Base-by-base conservation (phyloP, 2,888 invertebrate genomes). In the Pollenia labialis region DNA sequence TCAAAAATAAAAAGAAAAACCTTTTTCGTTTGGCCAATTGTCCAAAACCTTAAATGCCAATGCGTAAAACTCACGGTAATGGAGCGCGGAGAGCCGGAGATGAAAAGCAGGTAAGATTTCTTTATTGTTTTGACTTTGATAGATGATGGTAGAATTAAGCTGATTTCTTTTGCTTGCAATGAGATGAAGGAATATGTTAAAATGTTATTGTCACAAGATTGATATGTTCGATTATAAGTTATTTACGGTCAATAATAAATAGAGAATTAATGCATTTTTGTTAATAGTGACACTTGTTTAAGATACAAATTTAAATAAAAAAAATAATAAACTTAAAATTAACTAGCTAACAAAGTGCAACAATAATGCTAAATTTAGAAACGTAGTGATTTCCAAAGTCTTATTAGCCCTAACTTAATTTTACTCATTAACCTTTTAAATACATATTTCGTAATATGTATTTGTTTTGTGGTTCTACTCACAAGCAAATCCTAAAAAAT, bases 111-210 rank as follows among this genome's bases (percentile, higher is more conserved):
- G 23, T n/a, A 62, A 89, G 91, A 91, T 91, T 91, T 90, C 90
- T 92, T 91, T 91, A 91, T 90, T 88, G 84, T 85, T 92, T 91
- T 91, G 93, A 93, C 93, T 93, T 93, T 93, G 93, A 93, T 92
- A 91, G 91, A 93, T 93, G 92, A 90, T 90, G 87, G 88, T 90
- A 58, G 85, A 90, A 89, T 87, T 32, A 88, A 76, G 85, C 81
- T 74, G 72, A 54, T 85, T 87, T 46, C 11, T 50, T 77, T 60
- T 66, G 32, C 58, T 71, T 54, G 32, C 71, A 46, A 62, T 4
- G 62, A 50, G 46, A 14, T 66, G 46, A 69, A 54, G 46, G 76
- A 60, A 76, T 82, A 69, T 79, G 84, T 58, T 76, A 81, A 87
- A 81, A 81, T 48, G 80, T 77, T 76, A 52, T 62, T 72, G 74